These are phyloP conservation scores for Glareola pratincola DNA, from an alignment of 2,113 vertebrate genomes.

Conservation along the genomic window DNA sequence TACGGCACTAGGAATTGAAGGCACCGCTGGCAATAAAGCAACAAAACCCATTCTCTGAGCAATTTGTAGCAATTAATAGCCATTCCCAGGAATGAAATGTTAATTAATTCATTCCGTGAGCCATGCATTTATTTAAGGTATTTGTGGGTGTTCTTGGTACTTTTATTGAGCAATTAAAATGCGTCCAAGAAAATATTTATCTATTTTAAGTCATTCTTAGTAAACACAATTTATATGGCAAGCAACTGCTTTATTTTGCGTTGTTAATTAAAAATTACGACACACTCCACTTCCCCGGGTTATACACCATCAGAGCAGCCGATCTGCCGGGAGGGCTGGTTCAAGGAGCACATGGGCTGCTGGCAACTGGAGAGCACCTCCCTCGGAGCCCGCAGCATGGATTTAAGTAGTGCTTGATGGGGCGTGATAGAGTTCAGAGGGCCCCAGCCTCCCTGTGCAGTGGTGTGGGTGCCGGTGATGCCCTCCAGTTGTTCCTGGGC, in stretches of 20 bases:
- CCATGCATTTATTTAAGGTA: conserved; percentile 57
- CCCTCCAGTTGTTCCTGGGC: neutral
- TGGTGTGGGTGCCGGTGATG: fast-evolving
- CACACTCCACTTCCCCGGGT: neutral
- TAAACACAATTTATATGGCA: conserved; percentile 39
- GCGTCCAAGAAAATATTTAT: conserved; percentile 64
- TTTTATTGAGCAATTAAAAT: conserved; percentile 66
- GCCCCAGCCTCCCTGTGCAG: neutral
- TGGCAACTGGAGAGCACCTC: neutral
- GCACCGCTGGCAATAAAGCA: neutral
- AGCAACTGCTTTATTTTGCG: conserved; percentile 35
- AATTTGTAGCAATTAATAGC: conserved; percentile 51
- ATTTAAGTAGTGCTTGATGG: neutral
- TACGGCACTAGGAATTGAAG: neutral
- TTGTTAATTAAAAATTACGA: conserved; percentile 50
- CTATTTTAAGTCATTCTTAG: conserved; percentile 40
- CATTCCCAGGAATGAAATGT: conserved; percentile 37
- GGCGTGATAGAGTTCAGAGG: neutral
- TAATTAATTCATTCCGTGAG: conserved; percentile 64
- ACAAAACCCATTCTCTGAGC: neutral
- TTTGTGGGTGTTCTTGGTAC: conserved; percentile 46
- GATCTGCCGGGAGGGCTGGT: neutral
- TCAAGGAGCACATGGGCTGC: neutral
- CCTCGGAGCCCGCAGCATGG: neutral
- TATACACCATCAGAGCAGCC: neutral